Evolutionary conservation across 1,140 invertebrate species (phyloP).

Genomic region (Latrodectus geometricus): DNA sequence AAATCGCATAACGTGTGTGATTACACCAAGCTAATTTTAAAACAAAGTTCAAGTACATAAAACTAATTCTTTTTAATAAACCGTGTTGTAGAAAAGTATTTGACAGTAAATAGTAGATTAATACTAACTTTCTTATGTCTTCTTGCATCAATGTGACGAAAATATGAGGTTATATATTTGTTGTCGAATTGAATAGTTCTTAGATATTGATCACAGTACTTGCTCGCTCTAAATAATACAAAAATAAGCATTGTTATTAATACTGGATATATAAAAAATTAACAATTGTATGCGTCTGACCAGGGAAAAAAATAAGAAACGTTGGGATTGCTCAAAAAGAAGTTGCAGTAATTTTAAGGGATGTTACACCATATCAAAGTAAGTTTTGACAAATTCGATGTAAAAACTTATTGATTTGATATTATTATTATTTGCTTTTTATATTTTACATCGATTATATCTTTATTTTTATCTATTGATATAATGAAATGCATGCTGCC

Average conservation of each 20-base stretch:
- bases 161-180: conserved; percentile 68
- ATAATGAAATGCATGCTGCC: no score
- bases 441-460: no score
- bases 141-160: conserved; percentile 67
- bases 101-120: conserved; percentile 23
- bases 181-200: conserved; percentile 68
- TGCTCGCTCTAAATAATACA: conserved; percentile 64
- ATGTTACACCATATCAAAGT: no score
- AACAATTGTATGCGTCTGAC: no score
- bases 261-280: no score
- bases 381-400: no score
- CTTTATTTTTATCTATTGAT: no score
- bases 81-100: background rate
- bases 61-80: background rate
- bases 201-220: conserved; percentile 67
- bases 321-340: no score
- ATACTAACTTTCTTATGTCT: conserved; percentile 58
- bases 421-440: no score
- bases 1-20: background rate
- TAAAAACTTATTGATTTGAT: no score
- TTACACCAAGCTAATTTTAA: background rate
- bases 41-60: background rate
- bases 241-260: background rate
- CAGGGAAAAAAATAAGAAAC: no score
- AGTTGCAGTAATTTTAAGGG: no score